These are phyloP conservation scores for Tachina fera DNA, from an alignment of 2,888 invertebrate species.

Conservation along the genomic window DNA sequence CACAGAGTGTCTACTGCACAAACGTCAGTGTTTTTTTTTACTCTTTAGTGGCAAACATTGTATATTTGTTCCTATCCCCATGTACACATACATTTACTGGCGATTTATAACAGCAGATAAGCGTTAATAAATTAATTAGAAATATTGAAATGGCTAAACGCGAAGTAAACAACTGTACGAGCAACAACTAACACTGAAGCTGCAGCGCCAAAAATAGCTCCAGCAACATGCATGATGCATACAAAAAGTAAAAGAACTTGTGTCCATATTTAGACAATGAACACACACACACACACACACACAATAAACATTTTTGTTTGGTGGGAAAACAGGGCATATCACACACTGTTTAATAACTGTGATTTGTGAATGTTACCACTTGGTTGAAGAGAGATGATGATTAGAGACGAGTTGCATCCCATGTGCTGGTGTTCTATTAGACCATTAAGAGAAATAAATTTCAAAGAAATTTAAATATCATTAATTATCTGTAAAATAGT, in stretches of 20 bases:
- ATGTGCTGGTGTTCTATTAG: constrained; percentile 29
- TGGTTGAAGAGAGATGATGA: constrained; percentile 57
- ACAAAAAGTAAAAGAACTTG: constrained; percentile 14
- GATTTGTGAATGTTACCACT: constrained; percentile 74
- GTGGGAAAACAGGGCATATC: constrained; percentile 68
- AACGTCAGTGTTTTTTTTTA: constrained; percentile 53
- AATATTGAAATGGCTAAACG: constrained; percentile 81
- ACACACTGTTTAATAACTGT: constrained; percentile 72
- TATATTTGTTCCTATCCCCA: constrained; percentile 44
- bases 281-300: not conserved
- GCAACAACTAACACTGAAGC: constrained; percentile 25
- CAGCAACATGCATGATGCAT: not conserved
- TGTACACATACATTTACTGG: constrained; percentile 51
- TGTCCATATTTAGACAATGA: constrained; percentile 32
- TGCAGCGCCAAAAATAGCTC: constrained; percentile 1
- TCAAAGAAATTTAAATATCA: constrained; percentile 32
- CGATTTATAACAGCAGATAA: constrained; percentile 82
- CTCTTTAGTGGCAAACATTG: constrained; percentile 54
- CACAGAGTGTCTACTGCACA: not conserved
- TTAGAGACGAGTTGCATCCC: constrained; percentile 9
- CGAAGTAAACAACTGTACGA: constrained; percentile 65
- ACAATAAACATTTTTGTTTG: constrained; percentile 28
- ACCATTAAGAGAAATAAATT: constrained; percentile 30
- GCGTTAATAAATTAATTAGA: constrained; percentile 83
- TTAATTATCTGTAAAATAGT: constrained; percentile 19